These are phyloP conservation scores for Scomber colias DNA, from an alignment of 2,113 vertebrate species.

Conservation along the genomic window DNA sequence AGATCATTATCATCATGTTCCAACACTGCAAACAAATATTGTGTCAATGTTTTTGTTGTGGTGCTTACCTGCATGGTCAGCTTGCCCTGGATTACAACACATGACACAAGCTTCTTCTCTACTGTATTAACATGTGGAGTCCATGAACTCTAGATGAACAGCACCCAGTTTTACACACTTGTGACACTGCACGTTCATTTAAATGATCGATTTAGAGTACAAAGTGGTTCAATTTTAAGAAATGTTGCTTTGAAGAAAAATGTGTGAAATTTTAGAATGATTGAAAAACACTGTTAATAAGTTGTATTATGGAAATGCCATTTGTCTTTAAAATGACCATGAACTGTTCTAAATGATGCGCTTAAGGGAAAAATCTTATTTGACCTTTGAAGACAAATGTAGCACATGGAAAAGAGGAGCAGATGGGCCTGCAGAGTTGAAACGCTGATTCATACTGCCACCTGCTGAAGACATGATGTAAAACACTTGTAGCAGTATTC, in stretches of 20 bases:
- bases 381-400: neutral
- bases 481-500: constrained; percentile 1
- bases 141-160: neutral
- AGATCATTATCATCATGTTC: too few species aligned
- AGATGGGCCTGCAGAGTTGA: neutral
- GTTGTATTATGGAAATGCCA: neutral
- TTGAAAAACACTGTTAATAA: too few species aligned
- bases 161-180: too few species aligned
- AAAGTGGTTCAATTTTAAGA: neutral
- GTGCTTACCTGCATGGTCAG: neutral
- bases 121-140: neutral
- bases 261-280: neutral
- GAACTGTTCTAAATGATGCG: neutral
- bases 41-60: neutral
- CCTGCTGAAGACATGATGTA: constrained; percentile 54
- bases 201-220: neutral
- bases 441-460: constrained; percentile 47
- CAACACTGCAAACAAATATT: too few species aligned
- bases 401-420: neutral
- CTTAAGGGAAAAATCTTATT: neutral
- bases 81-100: neutral
- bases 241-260: too few species aligned
- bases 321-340: neutral
- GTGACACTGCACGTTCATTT: neutral
- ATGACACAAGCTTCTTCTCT: neutral